phyloP scores from a whole-genome alignment of 2,113 vertebrate species.

The Pungitius pungitius region DNA sequence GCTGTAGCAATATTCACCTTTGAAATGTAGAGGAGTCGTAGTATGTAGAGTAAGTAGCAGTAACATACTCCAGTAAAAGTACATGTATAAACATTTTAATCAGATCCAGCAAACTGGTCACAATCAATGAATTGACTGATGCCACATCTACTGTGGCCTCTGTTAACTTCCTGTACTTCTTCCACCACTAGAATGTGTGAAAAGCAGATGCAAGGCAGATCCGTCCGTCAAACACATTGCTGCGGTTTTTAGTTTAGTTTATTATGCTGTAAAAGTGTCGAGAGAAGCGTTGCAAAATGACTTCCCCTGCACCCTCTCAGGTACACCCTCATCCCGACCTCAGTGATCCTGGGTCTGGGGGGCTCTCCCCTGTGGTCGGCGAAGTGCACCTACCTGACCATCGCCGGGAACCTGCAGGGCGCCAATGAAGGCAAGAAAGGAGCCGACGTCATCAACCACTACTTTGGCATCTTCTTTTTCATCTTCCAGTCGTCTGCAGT shows the following conservation, averaged over 20 bases:
- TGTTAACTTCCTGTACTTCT: neutral
- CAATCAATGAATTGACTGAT: neutral
- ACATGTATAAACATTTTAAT: no score
- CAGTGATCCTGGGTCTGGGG: constrained; percentile 90
- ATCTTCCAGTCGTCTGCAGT: constrained; percentile 92
- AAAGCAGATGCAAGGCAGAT: neutral
- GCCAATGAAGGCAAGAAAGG: constrained; percentile 73
- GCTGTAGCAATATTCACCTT: neutral
- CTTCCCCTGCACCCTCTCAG: constrained; percentile 63
- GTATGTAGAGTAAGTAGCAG: neutral
- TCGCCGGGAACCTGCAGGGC: constrained; percentile 81
- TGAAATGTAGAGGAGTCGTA: neutral
- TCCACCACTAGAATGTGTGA: neutral
- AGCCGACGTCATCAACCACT: constrained; percentile 88
- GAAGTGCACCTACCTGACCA: constrained; percentile 92
- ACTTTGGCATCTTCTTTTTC: constrained; percentile 95
- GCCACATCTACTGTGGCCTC: no score
- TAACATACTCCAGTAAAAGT: no score
- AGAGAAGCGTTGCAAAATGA: neutral
- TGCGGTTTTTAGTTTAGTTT: neutral
- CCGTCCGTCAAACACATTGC: neutral
- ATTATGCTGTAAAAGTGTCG: neutral
- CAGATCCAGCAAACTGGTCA: neutral
- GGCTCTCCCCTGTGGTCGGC: constrained; percentile 94
- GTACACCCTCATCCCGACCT: constrained; percentile 92